Evolutionary conservation across 2,888 invertebrate genomes (phyloP).

Genomic region (Noctua comes): DNA sequence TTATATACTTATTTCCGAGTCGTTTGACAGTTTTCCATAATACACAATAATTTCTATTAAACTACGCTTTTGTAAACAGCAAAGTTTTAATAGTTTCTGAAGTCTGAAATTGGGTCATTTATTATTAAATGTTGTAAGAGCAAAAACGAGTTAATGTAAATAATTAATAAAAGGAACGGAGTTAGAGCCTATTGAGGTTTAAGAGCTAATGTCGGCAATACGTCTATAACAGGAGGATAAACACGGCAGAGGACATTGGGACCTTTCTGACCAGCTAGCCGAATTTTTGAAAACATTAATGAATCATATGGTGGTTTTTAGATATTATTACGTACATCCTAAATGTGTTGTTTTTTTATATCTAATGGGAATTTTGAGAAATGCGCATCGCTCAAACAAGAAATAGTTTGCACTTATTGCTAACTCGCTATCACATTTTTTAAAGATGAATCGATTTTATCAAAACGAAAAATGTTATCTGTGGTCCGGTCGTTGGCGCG

Average conservation of each 20-base stretch:
- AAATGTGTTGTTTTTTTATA: no score
- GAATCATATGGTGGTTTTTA: no score
- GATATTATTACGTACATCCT: no score
- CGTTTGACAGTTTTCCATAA: conserved; percentile 43
- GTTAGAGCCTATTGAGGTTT: conserved; percentile 23
- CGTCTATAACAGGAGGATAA: conserved; percentile 22
- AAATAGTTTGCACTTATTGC: no score
- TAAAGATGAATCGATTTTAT: no score
- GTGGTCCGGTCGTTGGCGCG: no score
- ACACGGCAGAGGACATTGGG: not conserved
- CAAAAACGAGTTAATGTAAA: conserved; percentile 33
- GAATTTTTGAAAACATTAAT: no score
- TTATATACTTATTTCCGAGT: conserved; percentile 33
- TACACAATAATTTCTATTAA: conserved; percentile 43
- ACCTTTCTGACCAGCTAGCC: no score
- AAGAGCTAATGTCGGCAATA: conserved; percentile 23
- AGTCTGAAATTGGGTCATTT: conserved; percentile 39
- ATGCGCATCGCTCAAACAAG: no score
- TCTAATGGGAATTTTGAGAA: no score
- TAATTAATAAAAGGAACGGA: conserved; percentile 45
- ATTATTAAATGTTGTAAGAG: conserved; percentile 39
- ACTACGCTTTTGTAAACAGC: conserved; percentile 38
- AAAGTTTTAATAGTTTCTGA: conserved; percentile 52
- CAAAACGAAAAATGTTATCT: no score
- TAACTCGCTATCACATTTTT: no score